Base-by-base conservation (phyloP, 2,888 invertebrate genomes). In the Thecocarcelia acutangulata region DNA sequence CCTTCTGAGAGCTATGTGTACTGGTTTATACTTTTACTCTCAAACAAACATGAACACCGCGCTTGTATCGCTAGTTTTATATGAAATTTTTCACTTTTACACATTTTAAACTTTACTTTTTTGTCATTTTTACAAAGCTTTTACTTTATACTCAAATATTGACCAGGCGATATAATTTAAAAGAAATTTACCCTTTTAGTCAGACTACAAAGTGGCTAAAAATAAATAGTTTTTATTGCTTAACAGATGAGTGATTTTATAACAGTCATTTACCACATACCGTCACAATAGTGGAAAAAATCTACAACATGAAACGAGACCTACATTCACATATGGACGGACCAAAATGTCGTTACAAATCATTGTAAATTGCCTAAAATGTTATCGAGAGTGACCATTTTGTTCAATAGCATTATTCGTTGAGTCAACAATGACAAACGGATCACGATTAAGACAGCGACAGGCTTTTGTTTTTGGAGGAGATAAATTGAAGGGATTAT, bases 161-260 rank as follows among this genome's bases (percentile, higher is more conserved):
- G 52, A 37, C 61, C 21, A 72, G 69, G 58, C 17, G 37, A 21
- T 58, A 78, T 66, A 72, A 72, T 66, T 72, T 24, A 58, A 78
- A 59, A 66, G 44, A 79, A 79, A 54, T 74, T 50, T 70, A 54
- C 66, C 75, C 59, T 70, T 63, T 61, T 50, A 58, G 70, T 33
- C 59, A 66, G 74, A 70, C 75, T 75, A 75, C 78, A 78, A 75
- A 82, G 74, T 82, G 74, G 78, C 78, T 78, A 58, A 78, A 73
- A 74, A 74, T 78, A 82, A 82, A 82, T 82, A 77, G 64, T 70
- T 82, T 82, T 82, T 82, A 82, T 82, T 82, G 75, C 78, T 82
- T 82, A 70, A 78, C 82, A 78, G 78, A 70, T 78, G 82, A 82
- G 54, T 75, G 74, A 78, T 70, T 82, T 82, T 75, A 56, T 72